A percentile compares a stretch with the other conserved stretches of the same genome.
Conservation (phyloP, 2,888 invertebrate species). For the Apamea crenata region DNA sequence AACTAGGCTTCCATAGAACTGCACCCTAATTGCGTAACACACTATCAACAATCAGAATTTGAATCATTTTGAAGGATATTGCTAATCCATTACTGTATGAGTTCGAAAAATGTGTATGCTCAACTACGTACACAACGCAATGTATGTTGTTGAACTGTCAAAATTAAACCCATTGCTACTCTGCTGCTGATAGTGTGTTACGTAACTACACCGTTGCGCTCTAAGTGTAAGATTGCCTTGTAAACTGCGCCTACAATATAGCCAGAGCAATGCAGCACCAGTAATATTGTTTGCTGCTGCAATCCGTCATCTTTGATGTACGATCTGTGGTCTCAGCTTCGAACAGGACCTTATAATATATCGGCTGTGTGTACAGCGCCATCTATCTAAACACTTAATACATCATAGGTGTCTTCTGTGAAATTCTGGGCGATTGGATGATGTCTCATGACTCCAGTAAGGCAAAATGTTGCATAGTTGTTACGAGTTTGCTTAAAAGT, state of each 20-base stretch:
- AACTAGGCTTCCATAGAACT: too few species aligned
- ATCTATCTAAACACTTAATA: slow-evolving; percentile 46
- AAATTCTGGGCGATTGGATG: slow-evolving; percentile 29
- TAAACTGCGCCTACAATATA: slow-evolving; percentile 28
- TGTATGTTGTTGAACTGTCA: too few species aligned
- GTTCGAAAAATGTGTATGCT: too few species aligned
- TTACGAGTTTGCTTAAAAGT: background rate
- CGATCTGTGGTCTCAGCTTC: slow-evolving; percentile 50
- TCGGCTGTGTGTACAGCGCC: slow-evolving; percentile 22
- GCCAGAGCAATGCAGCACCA: slow-evolving; percentile 33
- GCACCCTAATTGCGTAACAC: too few species aligned
- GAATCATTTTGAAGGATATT: too few species aligned
- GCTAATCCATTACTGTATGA: too few species aligned
- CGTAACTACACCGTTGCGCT: too few species aligned
- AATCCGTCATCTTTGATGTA: slow-evolving; percentile 54
- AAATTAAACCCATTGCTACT: too few species aligned
- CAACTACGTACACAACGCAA: too few species aligned
- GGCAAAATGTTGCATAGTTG: background rate
- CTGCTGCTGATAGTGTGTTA: too few species aligned
- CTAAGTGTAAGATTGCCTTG: background rate
- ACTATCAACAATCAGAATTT: too few species aligned
- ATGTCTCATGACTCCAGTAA: background rate
- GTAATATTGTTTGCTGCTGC: slow-evolving; percentile 42
- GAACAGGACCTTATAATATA: slow-evolving; percentile 49
- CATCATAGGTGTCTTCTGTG: slow-evolving; percentile 33